Evolutionary conservation across 1,140 invertebrate species (phyloP).

Genomic region (Drosophila micromelanica): DNA sequence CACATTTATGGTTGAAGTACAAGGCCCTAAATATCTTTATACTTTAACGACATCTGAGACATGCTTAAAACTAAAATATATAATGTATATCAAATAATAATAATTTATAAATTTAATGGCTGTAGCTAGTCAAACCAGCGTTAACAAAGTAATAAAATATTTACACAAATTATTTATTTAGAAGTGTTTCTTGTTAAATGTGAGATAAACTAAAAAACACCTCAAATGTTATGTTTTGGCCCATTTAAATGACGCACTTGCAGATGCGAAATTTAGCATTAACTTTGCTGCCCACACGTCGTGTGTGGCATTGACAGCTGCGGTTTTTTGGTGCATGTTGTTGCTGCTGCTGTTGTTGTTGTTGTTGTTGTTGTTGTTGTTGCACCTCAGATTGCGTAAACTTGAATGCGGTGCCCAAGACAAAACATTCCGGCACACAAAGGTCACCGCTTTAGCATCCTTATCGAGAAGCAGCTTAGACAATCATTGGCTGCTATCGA

Average conservation of each 20-base stretch:
- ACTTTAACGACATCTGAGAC: too few relatives aligned
- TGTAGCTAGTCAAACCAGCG: too few relatives aligned
- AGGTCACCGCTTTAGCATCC: constrained; percentile 21
- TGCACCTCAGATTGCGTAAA: constrained; percentile 30
- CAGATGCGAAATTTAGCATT: neutral
- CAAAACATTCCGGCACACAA: constrained; percentile 16
- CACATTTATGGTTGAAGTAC: too few relatives aligned
- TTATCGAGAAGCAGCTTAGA: neutral
- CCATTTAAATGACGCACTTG: neutral
- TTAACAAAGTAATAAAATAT: too few relatives aligned
- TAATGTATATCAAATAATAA: too few relatives aligned
- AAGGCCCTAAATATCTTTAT: too few relatives aligned
- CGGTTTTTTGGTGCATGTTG: constrained; percentile 2
- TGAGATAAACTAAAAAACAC: too few relatives aligned
- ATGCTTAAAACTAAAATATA: too few relatives aligned
- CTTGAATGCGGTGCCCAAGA: neutral
- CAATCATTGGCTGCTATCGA: constrained; percentile 51
- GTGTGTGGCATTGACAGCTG: constrained; percentile 24
- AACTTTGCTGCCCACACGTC: neutral
- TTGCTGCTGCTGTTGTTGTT: neutral
- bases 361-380: neutral
- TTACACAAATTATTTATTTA: too few relatives aligned
- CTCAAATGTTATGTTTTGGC: too few relatives aligned
- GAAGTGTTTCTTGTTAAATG: too few relatives aligned
- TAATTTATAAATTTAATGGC: too few relatives aligned